These are phyloP conservation scores for Psephotus haematonotus DNA, from an alignment of 2,113 vertebrate species.

Conservation along the genomic window DNA sequence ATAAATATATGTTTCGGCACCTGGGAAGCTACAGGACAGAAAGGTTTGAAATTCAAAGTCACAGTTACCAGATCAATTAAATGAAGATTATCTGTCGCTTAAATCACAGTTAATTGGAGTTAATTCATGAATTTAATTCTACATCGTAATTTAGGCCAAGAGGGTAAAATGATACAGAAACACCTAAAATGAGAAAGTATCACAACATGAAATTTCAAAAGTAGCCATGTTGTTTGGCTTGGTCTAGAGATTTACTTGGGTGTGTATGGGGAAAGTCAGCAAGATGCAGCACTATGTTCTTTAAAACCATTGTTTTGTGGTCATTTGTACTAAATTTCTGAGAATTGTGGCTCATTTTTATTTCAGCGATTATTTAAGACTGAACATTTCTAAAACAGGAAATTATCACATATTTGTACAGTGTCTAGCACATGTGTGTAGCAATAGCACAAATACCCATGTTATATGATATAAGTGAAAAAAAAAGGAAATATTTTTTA, in stretches of 20 bases:
- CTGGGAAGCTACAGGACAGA: background rate
- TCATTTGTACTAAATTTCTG: background rate
- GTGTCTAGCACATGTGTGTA: background rate
- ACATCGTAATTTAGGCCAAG: background rate
- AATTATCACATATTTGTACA: background rate
- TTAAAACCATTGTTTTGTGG: background rate
- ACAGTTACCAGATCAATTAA: slow-evolving; percentile 9
- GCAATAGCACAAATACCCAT: background rate
- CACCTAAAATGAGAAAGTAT: background rate
- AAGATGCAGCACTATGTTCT: background rate
- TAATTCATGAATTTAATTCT: background rate
- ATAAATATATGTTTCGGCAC: background rate
- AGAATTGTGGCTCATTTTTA: background rate
- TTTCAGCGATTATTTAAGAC: background rate
- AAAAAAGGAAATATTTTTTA: background rate
- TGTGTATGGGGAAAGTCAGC: background rate
- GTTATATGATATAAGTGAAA: background rate
- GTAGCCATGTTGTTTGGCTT: background rate
- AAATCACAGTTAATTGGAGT: background rate
- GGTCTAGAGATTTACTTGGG: background rate
- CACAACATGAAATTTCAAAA: background rate
- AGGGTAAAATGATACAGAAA: background rate
- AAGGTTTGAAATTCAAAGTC: slow-evolving; percentile 19
- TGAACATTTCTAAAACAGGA: background rate
- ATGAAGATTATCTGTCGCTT: background rate